Evolutionary conservation across 2,888 invertebrate species (phyloP).

Genomic region (Monopis laevigella): DNA sequence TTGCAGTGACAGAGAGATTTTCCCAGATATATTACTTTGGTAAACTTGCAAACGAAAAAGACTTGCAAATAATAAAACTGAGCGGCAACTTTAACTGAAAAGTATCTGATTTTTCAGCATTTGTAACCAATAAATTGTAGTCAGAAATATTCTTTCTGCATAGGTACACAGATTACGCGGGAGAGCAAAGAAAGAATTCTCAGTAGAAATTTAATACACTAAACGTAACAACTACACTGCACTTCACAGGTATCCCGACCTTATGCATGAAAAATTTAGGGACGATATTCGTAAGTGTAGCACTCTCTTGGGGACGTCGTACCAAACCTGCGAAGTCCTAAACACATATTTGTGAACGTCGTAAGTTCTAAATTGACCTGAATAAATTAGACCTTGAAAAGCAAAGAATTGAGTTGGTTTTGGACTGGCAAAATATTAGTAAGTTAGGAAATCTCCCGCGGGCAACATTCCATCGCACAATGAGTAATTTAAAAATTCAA

Average conservation of each 20-base stretch:
- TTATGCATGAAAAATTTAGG: conserved; percentile 60
- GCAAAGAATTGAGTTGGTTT: conserved; percentile 42
- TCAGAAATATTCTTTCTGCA: no score
- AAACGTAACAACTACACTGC: neutral
- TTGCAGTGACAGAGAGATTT: conserved; percentile 6
- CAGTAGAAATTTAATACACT: neutral
- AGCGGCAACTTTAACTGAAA: no score
- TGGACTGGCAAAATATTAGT: conserved; percentile 32
- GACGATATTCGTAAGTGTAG: conserved; percentile 59
- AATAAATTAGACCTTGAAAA: conserved; percentile 42
- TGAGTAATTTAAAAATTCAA: conserved; percentile 70
- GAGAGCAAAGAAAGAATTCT: conserved; percentile 8
- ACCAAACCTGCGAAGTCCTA: conserved; percentile 48
- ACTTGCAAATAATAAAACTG: no score
- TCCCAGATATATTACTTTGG: neutral
- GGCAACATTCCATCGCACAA: conserved; percentile 62
- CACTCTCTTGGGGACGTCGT: conserved; percentile 47
- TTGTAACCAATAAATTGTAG: no score
- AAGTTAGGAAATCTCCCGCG: conserved; percentile 34
- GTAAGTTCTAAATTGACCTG: conserved; percentile 23
- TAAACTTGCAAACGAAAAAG: no score
- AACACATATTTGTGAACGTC: conserved; percentile 29
- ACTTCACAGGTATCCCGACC: conserved; percentile 46
- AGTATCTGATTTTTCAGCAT: no score
- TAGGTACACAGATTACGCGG: conserved; percentile 5